Evolutionary conservation across 2,888 invertebrate genomes (phyloP).

Genomic region (Bugulina stolonifera): DNA sequence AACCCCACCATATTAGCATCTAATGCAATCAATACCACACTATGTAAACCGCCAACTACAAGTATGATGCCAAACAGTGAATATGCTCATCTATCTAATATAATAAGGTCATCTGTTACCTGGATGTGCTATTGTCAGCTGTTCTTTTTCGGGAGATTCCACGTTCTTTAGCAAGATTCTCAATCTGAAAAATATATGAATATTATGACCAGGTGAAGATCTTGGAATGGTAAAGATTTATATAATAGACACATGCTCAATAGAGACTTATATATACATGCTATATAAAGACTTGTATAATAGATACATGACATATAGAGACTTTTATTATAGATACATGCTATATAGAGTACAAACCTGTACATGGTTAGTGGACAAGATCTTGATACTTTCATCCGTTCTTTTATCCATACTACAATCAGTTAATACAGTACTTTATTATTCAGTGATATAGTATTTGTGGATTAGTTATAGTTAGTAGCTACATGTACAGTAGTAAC

Average conservation of each 20-base stretch:
- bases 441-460: background rate
- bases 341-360: background rate
- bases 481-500: no score
- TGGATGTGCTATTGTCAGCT: background rate
- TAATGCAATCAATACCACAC: no score
- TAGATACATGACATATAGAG: background rate
- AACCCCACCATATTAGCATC: no score
- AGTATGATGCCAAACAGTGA: no score
- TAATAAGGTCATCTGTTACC: background rate
- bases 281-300: no score
- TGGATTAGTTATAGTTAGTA: no score
- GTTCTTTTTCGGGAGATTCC: background rate
- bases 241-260: background rate
- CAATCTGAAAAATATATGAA: slow-evolving; percentile 2
- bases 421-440: background rate
- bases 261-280: no score
- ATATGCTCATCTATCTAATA: background rate
- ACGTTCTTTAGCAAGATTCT: background rate
- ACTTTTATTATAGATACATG: background rate
- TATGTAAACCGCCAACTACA: no score
- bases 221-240: background rate
- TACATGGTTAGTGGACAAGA: background rate
- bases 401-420: background rate
- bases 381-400: slow-evolving; percentile 16
- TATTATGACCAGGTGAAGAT: background rate